A percentile compares a stretch with the other conserved stretches of the same genome.
These are phyloP conservation scores for Aegotheles bennettii DNA, from an alignment of 2,113 vertebrate genomes.

Conservation along the genomic window DNA sequence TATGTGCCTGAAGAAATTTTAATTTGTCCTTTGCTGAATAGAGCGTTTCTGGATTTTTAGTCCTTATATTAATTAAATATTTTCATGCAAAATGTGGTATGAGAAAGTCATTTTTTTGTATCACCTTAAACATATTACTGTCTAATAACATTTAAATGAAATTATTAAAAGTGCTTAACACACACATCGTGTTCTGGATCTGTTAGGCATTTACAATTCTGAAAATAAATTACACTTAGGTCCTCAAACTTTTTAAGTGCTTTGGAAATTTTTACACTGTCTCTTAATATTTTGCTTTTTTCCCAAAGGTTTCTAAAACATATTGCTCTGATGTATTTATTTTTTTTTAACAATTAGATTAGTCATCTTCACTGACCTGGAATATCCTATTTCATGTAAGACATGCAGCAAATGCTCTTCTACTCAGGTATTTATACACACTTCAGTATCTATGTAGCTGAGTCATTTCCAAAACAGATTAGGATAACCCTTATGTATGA, in stretches of 20 bases:
- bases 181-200: neutral
- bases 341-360: neutral
- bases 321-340: fast-evolving
- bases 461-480: neutral
- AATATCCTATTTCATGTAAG: neutral
- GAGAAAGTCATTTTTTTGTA: neutral
- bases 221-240: neutral
- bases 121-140: neutral
- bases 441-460: neutral
- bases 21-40: neutral
- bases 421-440: neutral
- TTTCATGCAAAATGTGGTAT: neutral
- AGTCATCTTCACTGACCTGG: neutral
- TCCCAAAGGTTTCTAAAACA: neutral
- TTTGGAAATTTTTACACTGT: neutral
- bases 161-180: neutral
- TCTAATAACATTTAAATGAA: conserved; percentile 13
- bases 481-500: neutral
- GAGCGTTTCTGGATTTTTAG: neutral
- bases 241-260: neutral
- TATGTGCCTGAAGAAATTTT: neutral
- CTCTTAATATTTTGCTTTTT: neutral
- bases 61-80: neutral
- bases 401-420: neutral
- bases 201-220: neutral